Evolutionary conservation across 2,888 invertebrate genomes (phyloP).

Genomic region (Acanthosoma haemorrhoidale): DNA sequence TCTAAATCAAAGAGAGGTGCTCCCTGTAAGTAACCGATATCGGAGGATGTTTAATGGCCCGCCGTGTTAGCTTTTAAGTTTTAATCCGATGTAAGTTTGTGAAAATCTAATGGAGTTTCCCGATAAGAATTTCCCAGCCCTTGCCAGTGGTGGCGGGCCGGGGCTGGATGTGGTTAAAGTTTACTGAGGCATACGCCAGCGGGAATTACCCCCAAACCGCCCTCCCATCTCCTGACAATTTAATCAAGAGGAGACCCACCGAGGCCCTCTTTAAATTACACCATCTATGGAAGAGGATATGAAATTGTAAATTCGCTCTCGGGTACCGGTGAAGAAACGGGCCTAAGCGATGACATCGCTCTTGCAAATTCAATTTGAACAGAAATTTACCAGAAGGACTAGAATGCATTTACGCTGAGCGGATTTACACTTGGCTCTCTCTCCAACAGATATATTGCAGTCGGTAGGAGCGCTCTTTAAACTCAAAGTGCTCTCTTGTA

Average conservation of each 20-base stretch:
- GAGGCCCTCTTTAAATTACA: background rate
- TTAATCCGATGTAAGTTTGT: slow-evolving; percentile 12
- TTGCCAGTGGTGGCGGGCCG: background rate
- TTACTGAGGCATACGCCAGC: slow-evolving; percentile 11
- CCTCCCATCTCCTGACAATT: slow-evolving; percentile 13
- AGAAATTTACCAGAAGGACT: background rate
- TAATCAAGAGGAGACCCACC: slow-evolving; percentile 7
- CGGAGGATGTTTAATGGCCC: background rate
- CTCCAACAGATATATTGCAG: too few species aligned
- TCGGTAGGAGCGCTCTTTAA: too few species aligned
- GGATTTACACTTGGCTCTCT: too few species aligned
- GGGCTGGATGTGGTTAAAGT: background rate
- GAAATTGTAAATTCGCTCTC: slow-evolving; percentile 5
- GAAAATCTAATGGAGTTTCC: slow-evolving; percentile 11
- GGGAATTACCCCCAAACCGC: slow-evolving; percentile 11
- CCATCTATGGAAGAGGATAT: slow-evolving; percentile 8
- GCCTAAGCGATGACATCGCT: background rate
- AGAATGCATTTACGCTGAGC: background rate
- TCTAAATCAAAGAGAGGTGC: too few species aligned
- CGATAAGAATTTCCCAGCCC: slow-evolving; percentile 6
- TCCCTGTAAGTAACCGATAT: too few species aligned
- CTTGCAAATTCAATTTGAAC: background rate
- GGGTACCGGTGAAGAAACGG: slow-evolving; percentile 6
- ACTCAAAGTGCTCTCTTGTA: too few species aligned
- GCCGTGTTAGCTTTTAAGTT: slow-evolving; percentile 7